These are phyloP conservation scores for Myripristis murdjan DNA, from an alignment of 2,797 vertebrate genomes.

Conservation along the genomic window DNA sequence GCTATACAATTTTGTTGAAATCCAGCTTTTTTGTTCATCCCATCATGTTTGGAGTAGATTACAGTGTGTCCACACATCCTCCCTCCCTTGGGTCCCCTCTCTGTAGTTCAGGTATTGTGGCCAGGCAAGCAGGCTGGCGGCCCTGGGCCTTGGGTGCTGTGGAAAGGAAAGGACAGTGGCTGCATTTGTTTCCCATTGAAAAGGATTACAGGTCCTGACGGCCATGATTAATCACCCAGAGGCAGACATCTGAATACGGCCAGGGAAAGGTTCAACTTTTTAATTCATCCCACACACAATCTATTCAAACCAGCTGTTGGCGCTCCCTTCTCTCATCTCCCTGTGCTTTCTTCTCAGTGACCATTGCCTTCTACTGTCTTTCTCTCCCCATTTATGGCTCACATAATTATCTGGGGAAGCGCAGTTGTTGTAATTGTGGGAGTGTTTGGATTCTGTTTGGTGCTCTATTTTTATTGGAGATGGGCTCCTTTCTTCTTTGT, in stretches of 20 bases:
- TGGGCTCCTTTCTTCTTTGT: slow-evolving; percentile 78
- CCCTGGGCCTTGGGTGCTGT: slow-evolving; percentile 78
- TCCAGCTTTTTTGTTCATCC: slow-evolving; percentile 69
- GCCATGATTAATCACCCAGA: slow-evolving; percentile 96
- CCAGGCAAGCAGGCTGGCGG: slow-evolving; percentile 79
- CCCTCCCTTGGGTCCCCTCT: slow-evolving; percentile 66
- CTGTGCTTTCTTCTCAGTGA: slow-evolving; percentile 82
- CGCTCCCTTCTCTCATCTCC: slow-evolving; percentile 79
- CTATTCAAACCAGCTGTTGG: slow-evolving; percentile 90
- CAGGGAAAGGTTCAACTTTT: slow-evolving; percentile 90
- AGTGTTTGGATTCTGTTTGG: slow-evolving; percentile 70
- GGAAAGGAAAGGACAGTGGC: slow-evolving; percentile 88
- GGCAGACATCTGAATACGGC: slow-evolving; percentile 94
- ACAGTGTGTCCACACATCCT: slow-evolving; percentile 72
- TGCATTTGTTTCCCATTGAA: slow-evolving; percentile 95
- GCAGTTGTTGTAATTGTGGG: slow-evolving; percentile 80
- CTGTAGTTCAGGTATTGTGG: slow-evolving; percentile 83
- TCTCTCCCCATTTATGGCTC: slow-evolving; percentile 75
- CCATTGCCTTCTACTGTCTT: slow-evolving; percentile 81
- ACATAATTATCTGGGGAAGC: slow-evolving; percentile 78
- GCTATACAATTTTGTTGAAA: slow-evolving; percentile 77
- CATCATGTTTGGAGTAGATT: slow-evolving; percentile 83
- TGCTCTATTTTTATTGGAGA: slow-evolving; percentile 79
- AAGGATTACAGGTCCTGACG: slow-evolving; percentile 96
- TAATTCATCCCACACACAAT: slow-evolving; percentile 89